These are phyloP conservation scores for Phalacrocorax aristotelis DNA, from an alignment of 2,113 vertebrate species.

Conservation along the genomic window DNA sequence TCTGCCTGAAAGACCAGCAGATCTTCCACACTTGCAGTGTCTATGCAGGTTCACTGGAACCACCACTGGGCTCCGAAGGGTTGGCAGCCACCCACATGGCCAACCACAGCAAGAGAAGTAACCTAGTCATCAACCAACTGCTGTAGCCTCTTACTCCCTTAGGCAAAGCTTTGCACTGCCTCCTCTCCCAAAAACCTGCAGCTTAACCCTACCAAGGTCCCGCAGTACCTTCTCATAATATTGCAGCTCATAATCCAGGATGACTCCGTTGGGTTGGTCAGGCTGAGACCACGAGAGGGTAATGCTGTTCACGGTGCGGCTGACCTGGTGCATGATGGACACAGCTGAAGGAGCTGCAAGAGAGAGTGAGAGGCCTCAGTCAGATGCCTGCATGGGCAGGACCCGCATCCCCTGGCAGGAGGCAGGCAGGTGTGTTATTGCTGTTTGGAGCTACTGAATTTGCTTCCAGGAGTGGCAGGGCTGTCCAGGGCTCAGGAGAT, in stretches of 20 bases:
- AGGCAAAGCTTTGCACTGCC: neutral
- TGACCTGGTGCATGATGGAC: constrained; percentile 97
- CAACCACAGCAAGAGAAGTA: neutral
- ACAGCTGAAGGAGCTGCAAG: constrained; percentile 88
- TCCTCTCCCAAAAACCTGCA: neutral
- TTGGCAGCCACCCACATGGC: fast-evolving
- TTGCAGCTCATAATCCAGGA: constrained; percentile 94
- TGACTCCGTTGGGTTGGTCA: constrained; percentile 93
- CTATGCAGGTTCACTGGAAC: neutral
- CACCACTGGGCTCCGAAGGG: neutral
- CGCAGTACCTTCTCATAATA: constrained; percentile 90
- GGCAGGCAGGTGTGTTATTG: no score
- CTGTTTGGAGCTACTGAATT: neutral
- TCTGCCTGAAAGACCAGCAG: neutral
- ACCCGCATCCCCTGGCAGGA: neutral
- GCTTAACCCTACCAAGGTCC: neutral
- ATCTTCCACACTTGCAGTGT: neutral
- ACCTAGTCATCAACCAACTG: neutral
- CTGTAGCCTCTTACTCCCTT: fast-evolving
- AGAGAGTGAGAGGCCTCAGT: neutral
- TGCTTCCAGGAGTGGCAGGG: neutral
- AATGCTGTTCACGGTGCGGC: constrained; percentile 86
- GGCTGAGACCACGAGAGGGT: constrained; percentile 97
- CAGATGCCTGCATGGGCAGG: neutral
- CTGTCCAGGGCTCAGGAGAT: neutral